Percentiles rank a stretch among this genome's conserved stretches.
phyloP scores from a whole-genome alignment of 1,140 invertebrate genomes.

The Eulimnadia texana region DNA sequence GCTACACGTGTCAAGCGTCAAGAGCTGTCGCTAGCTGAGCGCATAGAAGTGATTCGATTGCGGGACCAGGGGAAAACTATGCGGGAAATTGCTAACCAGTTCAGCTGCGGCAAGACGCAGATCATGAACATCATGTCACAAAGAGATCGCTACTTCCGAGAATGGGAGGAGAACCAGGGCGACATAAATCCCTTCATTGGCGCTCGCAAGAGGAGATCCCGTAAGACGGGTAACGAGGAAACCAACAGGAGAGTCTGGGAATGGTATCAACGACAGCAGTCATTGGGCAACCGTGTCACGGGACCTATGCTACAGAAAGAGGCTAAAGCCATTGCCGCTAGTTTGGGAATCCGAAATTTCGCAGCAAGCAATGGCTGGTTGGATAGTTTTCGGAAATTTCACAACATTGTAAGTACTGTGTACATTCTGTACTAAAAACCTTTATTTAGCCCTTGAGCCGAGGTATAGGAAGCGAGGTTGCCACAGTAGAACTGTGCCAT shows the following conservation, averaged over 20 bases:
- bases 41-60: slow-evolving; percentile 12
- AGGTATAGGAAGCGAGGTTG: too few species aligned
- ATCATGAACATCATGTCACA: slow-evolving; percentile 16
- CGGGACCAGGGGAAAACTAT: slow-evolving; percentile 15
- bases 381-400: slow-evolving; percentile 19
- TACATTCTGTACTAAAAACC: too few species aligned
- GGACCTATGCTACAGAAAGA: slow-evolving; percentile 20
- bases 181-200: slow-evolving; percentile 7
- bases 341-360: slow-evolving; percentile 18
- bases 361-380: slow-evolving; percentile 21
- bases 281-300: slow-evolving; percentile 13
- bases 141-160: slow-evolving; percentile 10
- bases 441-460: too few species aligned
- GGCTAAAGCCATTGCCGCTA: slow-evolving; percentile 16
- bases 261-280: slow-evolving; percentile 10
- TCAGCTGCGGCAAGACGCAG: slow-evolving; percentile 17
- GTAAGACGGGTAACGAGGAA: slow-evolving; percentile 17
- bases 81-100: slow-evolving; percentile 13
- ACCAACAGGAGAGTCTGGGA: slow-evolving; percentile 15
- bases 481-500: too few species aligned
- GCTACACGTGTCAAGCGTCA: slow-evolving; percentile 7
- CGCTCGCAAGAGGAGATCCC: slow-evolving; percentile 8
- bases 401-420: slow-evolving; percentile 15
- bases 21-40: slow-evolving; percentile 14
- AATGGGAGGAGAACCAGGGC: slow-evolving; percentile 14